Conservation (phyloP, 2,797 vertebrate genomes). For the Carapus acus region DNA sequence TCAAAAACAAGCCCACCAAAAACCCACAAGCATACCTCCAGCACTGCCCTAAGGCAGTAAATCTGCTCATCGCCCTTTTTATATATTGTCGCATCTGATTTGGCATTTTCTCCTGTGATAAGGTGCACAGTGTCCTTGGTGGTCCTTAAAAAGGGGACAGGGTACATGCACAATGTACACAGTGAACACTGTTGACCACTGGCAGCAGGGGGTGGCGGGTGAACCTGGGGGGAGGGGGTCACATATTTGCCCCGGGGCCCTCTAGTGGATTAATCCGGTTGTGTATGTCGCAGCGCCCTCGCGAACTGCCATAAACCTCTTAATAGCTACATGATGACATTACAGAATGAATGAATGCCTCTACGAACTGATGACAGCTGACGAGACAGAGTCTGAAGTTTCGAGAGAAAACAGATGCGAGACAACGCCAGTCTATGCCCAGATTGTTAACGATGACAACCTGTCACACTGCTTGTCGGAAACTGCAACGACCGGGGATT, state of each 20-base stretch:
- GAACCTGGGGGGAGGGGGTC: conserved; percentile 39
- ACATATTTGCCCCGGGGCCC: conserved; percentile 52
- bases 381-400: background rate
- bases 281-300: conserved; percentile 15
- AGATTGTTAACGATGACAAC: conserved; percentile 57
- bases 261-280: conserved; percentile 56
- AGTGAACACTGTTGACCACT: conserved; percentile 36
- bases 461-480: conserved; percentile 66
- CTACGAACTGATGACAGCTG: background rate
- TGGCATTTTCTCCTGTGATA: conserved; percentile 57
- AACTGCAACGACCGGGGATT: conserved; percentile 32
- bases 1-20: too few species aligned
- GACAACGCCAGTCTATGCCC: too few species aligned
- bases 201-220: conserved; percentile 23
- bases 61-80: too few species aligned
- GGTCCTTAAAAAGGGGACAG: conserved; percentile 53
- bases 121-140: conserved; percentile 52
- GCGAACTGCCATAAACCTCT: conserved; percentile 16
- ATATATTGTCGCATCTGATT: conserved; percentile 55
- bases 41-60: too few species aligned
- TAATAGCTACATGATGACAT: background rate
- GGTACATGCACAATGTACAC: conserved; percentile 64
- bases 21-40: too few species aligned
- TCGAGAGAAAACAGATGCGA: background rate
- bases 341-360: background rate